These are phyloP conservation scores for Motacilla tschutschensis DNA, from an alignment of 2,113 vertebrate species.

Conservation along the genomic window DNA sequence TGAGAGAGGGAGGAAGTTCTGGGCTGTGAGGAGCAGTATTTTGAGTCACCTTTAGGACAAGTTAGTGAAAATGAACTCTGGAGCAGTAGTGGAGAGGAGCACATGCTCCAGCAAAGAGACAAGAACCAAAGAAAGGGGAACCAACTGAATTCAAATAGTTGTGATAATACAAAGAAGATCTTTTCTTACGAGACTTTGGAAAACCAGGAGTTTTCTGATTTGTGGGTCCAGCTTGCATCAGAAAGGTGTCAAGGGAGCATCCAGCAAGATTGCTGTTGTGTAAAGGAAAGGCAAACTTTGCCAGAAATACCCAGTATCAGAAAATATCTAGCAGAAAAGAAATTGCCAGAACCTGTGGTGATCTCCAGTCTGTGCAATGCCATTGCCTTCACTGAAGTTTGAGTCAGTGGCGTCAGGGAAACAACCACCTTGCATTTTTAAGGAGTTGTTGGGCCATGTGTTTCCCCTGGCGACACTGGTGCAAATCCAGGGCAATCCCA, in stretches of 20 bases:
- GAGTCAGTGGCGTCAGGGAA: neutral
- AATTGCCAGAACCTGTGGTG: neutral
- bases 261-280: neutral
- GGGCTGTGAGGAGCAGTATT: neutral
- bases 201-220: neutral
- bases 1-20: neutral
- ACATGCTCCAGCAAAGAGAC: rapidly evolving
- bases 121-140: neutral
- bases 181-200: neutral
- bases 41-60: neutral
- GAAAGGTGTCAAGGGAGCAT: rapidly evolving
- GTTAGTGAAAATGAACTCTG: neutral
- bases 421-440: neutral
- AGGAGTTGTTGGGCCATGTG: neutral
- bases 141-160: neutral
- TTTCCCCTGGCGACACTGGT: neutral
- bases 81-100: neutral
- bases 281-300: neutral
- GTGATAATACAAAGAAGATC: neutral
- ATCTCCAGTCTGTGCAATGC: neutral
- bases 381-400: neutral
- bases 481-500: constrained; percentile 29
- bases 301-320: neutral
- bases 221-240: neutral
- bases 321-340: neutral